Evolutionary conservation across 2,888 invertebrate genomes (phyloP).

Genomic region (Gibbula magus): DNA sequence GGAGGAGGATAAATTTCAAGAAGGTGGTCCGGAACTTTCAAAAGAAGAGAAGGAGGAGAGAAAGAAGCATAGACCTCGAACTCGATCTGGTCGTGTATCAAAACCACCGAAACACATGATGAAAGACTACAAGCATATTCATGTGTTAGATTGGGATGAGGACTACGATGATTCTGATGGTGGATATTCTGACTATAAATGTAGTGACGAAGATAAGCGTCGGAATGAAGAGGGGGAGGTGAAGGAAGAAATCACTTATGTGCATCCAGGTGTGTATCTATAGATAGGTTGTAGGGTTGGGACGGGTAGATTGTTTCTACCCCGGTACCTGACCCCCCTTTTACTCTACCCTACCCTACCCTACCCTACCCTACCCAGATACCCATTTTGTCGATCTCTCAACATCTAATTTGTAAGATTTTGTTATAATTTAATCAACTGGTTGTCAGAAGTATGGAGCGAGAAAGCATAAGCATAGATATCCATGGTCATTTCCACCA

Average conservation of each 20-base stretch:
- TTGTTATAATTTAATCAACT: no score
- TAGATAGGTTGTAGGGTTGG: no score
- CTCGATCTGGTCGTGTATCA: conserved; percentile 78
- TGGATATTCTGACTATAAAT: conserved; percentile 79
- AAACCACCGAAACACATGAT: conserved; percentile 81
- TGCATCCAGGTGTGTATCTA: conserved; percentile 38
- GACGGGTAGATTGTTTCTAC: no score
- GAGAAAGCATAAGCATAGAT: no score
- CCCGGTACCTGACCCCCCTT: no score
- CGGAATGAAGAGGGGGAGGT: conserved; percentile 40
- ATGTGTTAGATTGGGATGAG: conserved; percentile 78
- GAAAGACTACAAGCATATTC: conserved; percentile 80
- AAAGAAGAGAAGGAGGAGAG: conserved; percentile 77
- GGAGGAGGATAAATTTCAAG: conserved; percentile 53
- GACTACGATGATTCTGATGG: conserved; percentile 80
- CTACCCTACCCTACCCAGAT: no score
- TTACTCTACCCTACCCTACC: no score
- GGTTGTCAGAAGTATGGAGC: no score
- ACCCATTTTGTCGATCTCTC: no score
- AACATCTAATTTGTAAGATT: no score
- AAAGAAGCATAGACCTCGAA: conserved; percentile 77
- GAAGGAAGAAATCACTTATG: conserved; percentile 31
- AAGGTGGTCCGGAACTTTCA: conserved; percentile 69
- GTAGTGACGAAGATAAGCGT: conserved; percentile 66
- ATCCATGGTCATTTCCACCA: no score